phyloP scores from a whole-genome alignment of 2,797 vertebrate genomes.

The Phataginus tetradactyla region DNA sequence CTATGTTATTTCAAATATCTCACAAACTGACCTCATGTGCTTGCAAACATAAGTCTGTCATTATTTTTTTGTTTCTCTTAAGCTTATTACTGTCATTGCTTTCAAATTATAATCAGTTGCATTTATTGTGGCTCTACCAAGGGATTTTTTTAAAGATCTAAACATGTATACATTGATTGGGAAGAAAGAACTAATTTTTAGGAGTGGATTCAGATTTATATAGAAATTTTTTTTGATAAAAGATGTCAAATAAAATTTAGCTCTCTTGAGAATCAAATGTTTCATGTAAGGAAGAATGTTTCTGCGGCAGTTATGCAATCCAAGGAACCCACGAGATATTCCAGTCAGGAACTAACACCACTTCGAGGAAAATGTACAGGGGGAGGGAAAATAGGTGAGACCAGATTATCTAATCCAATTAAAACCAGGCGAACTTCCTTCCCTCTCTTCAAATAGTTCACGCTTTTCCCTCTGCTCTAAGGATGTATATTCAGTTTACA shows the following conservation, averaged over 20 bases:
- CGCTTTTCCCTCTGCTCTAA: background rate
- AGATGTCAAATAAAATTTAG: background rate
- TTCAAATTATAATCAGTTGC: background rate
- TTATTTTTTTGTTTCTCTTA: background rate
- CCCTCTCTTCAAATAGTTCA: background rate
- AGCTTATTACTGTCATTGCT: background rate
- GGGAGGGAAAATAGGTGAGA: background rate
- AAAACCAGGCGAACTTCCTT: background rate
- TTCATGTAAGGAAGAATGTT: background rate
- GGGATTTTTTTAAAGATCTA: background rate
- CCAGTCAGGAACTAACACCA: background rate
- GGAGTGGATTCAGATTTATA: background rate
- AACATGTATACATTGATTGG: background rate
- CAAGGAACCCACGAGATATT: background rate
- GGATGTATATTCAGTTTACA: background rate
- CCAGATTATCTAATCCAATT: background rate
- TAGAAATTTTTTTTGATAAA: background rate
- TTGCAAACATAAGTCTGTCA: background rate
- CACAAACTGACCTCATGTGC: background rate
- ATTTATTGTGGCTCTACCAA: background rate
- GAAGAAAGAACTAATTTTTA: background rate
- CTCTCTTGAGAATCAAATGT: background rate
- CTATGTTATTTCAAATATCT: slow-evolving; percentile 19
- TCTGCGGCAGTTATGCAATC: background rate
- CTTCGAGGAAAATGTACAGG: background rate